These are phyloP conservation scores for Brenthis daphne DNA, from an alignment of 2,888 invertebrate genomes.

Conservation along the genomic window DNA sequence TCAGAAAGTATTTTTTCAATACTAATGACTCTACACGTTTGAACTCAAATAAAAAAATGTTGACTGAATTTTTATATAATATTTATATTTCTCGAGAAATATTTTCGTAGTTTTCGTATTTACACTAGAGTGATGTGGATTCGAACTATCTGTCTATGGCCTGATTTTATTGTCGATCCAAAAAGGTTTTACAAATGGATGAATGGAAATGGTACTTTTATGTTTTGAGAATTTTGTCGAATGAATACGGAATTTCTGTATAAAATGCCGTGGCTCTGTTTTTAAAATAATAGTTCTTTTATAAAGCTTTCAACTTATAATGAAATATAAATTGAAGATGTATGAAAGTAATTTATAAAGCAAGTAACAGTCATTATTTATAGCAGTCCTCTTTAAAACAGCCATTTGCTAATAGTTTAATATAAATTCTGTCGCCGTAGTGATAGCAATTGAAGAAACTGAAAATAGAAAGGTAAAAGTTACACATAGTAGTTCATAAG, in stretches of 20 bases:
- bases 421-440: too few species aligned
- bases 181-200: slow-evolving; percentile 28
- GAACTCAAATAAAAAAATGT: slow-evolving; percentile 3
- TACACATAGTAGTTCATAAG: too few species aligned
- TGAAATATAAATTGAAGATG: not conserved
- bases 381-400: too few species aligned
- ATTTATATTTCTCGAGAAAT: slow-evolving; percentile 16
- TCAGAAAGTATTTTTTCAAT: slow-evolving; percentile 7
- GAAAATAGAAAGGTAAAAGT: too few species aligned
- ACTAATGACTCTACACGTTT: slow-evolving; percentile 11
- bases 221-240: slow-evolving; percentile 18
- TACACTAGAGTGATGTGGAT: slow-evolving; percentile 20
- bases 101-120: slow-evolving; percentile 15
- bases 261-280: slow-evolving; percentile 4
- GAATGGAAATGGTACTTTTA: slow-evolving; percentile 25
- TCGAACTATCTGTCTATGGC: slow-evolving; percentile 22
- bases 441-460: too few species aligned
- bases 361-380: too few species aligned
- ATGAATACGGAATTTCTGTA: slow-evolving; percentile 18
- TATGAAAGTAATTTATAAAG: not conserved
- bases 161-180: slow-evolving; percentile 28
- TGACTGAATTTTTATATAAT: slow-evolving; percentile 9
- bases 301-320: slow-evolving; percentile 2
- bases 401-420: too few species aligned
- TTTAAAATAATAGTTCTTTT: slow-evolving; percentile 16